Evolutionary conservation across 1,140 invertebrate genomes (phyloP).

Genomic region (Bombyx mandarina): DNA sequence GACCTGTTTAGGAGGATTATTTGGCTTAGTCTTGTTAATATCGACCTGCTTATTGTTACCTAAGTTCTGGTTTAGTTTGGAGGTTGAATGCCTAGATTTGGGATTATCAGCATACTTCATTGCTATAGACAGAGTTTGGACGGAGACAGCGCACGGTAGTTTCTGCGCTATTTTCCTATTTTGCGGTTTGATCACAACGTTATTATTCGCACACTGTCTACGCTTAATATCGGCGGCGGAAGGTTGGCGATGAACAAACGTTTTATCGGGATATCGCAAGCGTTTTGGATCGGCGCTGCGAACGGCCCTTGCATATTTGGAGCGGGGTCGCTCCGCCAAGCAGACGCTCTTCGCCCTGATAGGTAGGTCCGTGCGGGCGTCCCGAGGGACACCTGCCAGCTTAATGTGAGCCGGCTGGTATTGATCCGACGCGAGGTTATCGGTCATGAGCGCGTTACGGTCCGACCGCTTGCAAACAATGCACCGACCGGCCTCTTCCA

Average conservation of each 20-base stretch:
- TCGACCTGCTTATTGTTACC: conserved; percentile 30
- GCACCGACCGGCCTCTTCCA: conserved; percentile 34
- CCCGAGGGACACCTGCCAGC: conserved; percentile 27
- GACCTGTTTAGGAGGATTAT: conserved; percentile 61
- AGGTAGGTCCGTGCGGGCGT: conserved; percentile 27
- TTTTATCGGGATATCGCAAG: conserved; percentile 26
- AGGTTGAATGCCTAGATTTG: conserved; percentile 44
- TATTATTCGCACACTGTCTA: conserved; percentile 12
- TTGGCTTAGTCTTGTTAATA: conserved; percentile 49
- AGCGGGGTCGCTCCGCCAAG: conserved; percentile 38
- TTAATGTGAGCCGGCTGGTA: conserved; percentile 6
- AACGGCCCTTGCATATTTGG: conserved; percentile 36
- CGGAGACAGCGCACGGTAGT: conserved; percentile 43
- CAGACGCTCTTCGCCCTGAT: conserved; percentile 49
- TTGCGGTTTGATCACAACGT: conserved; percentile 40
- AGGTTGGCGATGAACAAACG: conserved; percentile 27
- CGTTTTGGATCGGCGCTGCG: conserved; percentile 40
- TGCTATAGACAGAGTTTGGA: conserved; percentile 55
- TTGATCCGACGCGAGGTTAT: background rate
- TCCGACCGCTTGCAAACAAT: conserved; percentile 51
- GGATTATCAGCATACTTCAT: conserved; percentile 52
- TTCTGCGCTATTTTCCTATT: conserved; percentile 42
- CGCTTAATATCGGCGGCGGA: conserved; percentile 22
- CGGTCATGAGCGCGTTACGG: conserved; percentile 17
- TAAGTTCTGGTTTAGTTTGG: conserved; percentile 30